Base-by-base conservation (phyloP, 2,888 invertebrate species). In the Chironomus riparius region DNA sequence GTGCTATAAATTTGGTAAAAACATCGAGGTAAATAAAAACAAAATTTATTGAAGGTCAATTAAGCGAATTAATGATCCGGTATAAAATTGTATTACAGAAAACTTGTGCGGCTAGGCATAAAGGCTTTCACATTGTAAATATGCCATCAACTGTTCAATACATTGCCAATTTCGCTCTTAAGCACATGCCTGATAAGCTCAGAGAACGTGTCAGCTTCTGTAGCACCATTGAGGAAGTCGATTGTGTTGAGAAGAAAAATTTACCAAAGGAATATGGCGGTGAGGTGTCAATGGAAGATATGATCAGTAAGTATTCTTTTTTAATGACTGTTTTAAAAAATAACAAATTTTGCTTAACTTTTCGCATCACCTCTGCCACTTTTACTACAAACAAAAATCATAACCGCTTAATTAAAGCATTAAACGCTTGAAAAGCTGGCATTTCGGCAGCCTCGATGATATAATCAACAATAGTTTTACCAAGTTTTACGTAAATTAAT, bases 251-350 rank as follows among this genome's bases (percentile, higher is more conserved):
- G 78, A 84, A 86, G 78, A 87, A 84, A 75, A 85, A 92, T 78
- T 82, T 94, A 76, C 94, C 94, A 0, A 89, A 90, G 79, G 94
- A 94, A 81, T 94, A 93, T 80, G 94, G 94, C 4, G 94, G 94
- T 6, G 87, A 85, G 18, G 90, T 92, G 85, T 92, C 93, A 0
- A 90, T 93, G 90, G 87, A 88, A 70, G 90, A 93, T 81, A 93
- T 94, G 92, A 92, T 93, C 78, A 89, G 93, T 92, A 81, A 86
- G n/a, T 21, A 1, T 10, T n/a, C 78, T 73, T 22, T 48, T 69
- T 76, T 48, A 6, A 76, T 70, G 47, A 62, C 22, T 24, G 12
- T 75, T 78, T 71, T 48, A 50, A 21, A 22, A 21, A 18, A 2
- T 18, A 62, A 62, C 12, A 28, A 28, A 5, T 28, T 28, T 28